Evolutionary conservation across 2,797 vertebrate genomes (phyloP).

Genomic region (Coracias cyanogaster): DNA sequence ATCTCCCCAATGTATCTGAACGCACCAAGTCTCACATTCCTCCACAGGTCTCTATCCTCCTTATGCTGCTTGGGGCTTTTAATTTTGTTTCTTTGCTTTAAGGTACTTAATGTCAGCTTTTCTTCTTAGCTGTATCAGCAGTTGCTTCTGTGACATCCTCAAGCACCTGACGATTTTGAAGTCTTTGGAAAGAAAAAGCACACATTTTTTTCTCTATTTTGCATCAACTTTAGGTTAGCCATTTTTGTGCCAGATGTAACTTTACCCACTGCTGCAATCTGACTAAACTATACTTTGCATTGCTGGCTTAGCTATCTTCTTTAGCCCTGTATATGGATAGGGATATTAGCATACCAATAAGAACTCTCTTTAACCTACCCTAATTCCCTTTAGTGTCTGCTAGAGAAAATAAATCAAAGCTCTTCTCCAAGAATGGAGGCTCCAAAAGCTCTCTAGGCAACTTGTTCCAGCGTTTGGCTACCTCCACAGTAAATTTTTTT

Average conservation of each 20-base stretch:
- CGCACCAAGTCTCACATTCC: not conserved
- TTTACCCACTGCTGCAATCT: not conserved
- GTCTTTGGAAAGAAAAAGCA: not conserved
- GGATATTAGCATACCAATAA: not conserved
- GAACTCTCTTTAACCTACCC: not conserved
- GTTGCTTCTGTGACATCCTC: not conserved
- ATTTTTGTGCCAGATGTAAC: not conserved
- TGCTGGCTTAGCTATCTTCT: not conserved
- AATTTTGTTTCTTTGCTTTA: not conserved
- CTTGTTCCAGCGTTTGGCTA: fast-evolving
- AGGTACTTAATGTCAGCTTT: not conserved
- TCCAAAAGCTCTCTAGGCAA: not conserved
- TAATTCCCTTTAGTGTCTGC: not conserved
- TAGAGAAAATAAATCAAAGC: not conserved
- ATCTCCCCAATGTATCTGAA: not conserved
- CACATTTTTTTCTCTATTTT: not conserved
- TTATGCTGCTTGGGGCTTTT: not conserved
- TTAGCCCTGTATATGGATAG: not conserved
- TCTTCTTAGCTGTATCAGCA: not conserved
- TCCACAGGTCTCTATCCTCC: not conserved
- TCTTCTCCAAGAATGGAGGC: not conserved
- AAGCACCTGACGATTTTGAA: not conserved
- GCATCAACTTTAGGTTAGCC: not conserved
- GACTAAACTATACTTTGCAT: not conserved
- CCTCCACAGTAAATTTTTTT: not conserved